phyloP scores from a whole-genome alignment of 2,797 vertebrate species.

The Chrosomus eos region DNA sequence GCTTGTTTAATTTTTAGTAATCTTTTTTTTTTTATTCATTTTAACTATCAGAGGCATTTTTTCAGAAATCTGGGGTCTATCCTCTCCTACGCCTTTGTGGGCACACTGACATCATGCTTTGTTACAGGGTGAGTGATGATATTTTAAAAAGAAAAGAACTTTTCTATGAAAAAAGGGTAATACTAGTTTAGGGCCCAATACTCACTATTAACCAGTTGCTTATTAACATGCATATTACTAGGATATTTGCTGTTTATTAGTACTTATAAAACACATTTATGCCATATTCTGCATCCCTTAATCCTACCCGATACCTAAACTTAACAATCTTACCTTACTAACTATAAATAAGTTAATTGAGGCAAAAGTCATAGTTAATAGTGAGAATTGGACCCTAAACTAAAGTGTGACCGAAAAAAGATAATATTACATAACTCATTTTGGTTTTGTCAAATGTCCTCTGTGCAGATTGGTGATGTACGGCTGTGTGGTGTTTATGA shows the following conservation, averaged over 20 bases:
- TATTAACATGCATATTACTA: neutral
- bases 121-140: slow-evolving; percentile 87
- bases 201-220: neutral
- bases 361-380: neutral
- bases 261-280: neutral
- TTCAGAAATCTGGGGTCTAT: slow-evolving; percentile 98
- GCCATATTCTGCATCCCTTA: neutral
- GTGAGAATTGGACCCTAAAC: neutral
- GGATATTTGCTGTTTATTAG: neutral
- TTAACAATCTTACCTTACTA: neutral
- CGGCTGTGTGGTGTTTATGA: slow-evolving; percentile 92
- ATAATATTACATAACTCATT: neutral
- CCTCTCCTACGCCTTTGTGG: slow-evolving; percentile 92
- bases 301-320: neutral
- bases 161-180: neutral
- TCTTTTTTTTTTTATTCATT: neutral
- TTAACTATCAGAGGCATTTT: slow-evolving; percentile 89
- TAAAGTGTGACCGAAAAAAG: neutral
- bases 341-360: neutral
- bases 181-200: neutral
- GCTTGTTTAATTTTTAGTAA: neutral
- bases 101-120: slow-evolving; percentile 93
- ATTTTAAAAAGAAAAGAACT: neutral
- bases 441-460: neutral
- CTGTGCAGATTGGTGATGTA: slow-evolving; percentile 87